Percentiles rank a stretch among this genome's conserved stretches.
phyloP scores from a whole-genome alignment of 2,888 invertebrate species.

The Dynastes hyllus region DNA sequence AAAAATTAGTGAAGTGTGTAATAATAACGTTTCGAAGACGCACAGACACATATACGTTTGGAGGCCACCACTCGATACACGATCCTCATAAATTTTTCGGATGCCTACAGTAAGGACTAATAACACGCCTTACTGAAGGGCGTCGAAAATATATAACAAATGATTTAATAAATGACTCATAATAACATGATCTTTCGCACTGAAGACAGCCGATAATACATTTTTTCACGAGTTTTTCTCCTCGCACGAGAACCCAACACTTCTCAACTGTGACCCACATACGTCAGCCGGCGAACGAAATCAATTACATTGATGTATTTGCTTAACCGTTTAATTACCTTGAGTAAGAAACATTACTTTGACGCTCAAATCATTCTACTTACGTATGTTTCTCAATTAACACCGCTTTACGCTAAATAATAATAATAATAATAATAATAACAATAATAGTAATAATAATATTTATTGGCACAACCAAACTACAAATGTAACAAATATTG shows the following conservation, averaged over 20 bases:
- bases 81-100: constrained; percentile 59
- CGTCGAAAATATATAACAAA: constrained; percentile 62
- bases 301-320: constrained; percentile 19
- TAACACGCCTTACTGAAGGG: constrained; percentile 58
- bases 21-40: constrained; percentile 49
- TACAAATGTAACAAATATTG: too few relatives aligned
- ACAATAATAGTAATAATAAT: too few relatives aligned
- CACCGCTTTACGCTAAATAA: too few relatives aligned
- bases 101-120: constrained; percentile 60
- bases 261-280: constrained; percentile 38
- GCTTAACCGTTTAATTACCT: too few relatives aligned
- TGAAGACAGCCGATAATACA: constrained; percentile 29
- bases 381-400: too few relatives aligned
- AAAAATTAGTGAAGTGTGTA: constrained; percentile 52
- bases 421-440: too few relatives aligned
- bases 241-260: constrained; percentile 28
- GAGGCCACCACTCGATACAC: constrained; percentile 49
- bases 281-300: constrained; percentile 10
- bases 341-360: too few relatives aligned
- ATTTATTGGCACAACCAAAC: too few relatives aligned
- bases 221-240: constrained; percentile 23
- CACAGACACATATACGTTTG: constrained; percentile 30
- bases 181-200: constrained; percentile 59
- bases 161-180: constrained; percentile 61
- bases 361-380: too few relatives aligned